Evolutionary conservation across 2,888 invertebrate genomes (phyloP).

Genomic region (Nomada flava): DNA sequence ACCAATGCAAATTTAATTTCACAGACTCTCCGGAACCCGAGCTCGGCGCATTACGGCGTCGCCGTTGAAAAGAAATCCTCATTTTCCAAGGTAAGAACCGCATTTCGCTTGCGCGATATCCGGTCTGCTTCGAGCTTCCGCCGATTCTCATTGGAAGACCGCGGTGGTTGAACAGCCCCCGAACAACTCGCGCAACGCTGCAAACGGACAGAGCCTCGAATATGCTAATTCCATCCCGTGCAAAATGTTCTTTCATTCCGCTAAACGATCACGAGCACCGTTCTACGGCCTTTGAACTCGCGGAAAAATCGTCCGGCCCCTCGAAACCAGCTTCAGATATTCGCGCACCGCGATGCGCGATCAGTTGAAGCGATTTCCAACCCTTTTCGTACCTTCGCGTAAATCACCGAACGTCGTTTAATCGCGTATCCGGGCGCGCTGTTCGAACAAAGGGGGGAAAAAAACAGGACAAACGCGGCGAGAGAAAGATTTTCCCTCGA

Average conservation of each 20-base stretch:
- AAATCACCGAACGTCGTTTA: conserved; percentile 24
- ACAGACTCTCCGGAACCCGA: neutral
- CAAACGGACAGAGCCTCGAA: conserved; percentile 4
- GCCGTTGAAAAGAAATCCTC: neutral
- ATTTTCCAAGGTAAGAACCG: conserved; percentile 26
- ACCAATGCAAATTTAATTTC: no score
- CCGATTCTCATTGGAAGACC: neutral
- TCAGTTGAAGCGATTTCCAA: neutral
- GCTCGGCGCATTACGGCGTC: neutral
- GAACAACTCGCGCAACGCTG: conserved; percentile 24
- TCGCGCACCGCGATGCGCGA: neutral
- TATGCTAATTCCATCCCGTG: conserved; percentile 20
- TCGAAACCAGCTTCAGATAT: neutral
- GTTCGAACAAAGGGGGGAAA: neutral
- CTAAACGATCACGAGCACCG: neutral
- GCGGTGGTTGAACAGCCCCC: conserved; percentile 29
- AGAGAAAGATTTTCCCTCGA: neutral
- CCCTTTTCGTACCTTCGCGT: neutral
- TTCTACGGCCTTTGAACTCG: neutral
- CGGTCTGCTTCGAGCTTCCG: conserved; percentile 13
- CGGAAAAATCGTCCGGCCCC: neutral
- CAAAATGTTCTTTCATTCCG: conserved; percentile 14
- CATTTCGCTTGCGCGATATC: conserved; percentile 20
- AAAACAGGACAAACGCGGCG: neutral
- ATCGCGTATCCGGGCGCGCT: neutral